phyloP scores from a whole-genome alignment of 2,113 vertebrate genomes.

The Pluvianellus socialis region DNA sequence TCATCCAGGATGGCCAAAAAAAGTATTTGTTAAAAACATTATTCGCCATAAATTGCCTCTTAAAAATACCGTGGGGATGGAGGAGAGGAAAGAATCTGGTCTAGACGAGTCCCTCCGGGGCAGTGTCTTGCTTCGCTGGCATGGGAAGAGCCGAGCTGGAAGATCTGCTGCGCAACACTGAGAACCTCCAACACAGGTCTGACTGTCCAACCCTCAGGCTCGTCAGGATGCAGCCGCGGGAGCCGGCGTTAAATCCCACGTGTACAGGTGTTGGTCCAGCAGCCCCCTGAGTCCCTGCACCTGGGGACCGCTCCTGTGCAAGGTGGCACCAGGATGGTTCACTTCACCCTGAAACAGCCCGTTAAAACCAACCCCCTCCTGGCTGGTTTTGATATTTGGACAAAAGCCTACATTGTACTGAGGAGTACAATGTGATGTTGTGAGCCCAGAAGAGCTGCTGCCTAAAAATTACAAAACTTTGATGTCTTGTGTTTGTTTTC shows the following conservation, averaged over 20 bases:
- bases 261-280: accelerated
- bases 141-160: not conserved
- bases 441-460: not conserved
- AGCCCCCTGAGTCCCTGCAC: accelerated
- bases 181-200: not conserved
- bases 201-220: not conserved
- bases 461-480: not conserved
- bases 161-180: not conserved
- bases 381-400: not conserved
- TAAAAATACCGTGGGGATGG: not conserved
- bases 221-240: accelerated
- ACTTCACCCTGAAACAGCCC: accelerated
- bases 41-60: not conserved
- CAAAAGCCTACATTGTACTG: not conserved
- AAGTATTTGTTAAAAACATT: not conserved
- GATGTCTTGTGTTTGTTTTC: not conserved
- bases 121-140: accelerated
- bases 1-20: not conserved
- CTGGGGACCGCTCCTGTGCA: not conserved
- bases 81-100: not conserved
- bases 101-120: not conserved
- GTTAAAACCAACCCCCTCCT: not conserved
- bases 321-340: not conserved
- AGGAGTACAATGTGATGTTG: no score
- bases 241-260: not conserved